Evolutionary conservation across 2,113 vertebrate genomes (phyloP), one percentile per base, ranked within the genome.

Genomic region (Hemibagrus wyckioides): DNA sequence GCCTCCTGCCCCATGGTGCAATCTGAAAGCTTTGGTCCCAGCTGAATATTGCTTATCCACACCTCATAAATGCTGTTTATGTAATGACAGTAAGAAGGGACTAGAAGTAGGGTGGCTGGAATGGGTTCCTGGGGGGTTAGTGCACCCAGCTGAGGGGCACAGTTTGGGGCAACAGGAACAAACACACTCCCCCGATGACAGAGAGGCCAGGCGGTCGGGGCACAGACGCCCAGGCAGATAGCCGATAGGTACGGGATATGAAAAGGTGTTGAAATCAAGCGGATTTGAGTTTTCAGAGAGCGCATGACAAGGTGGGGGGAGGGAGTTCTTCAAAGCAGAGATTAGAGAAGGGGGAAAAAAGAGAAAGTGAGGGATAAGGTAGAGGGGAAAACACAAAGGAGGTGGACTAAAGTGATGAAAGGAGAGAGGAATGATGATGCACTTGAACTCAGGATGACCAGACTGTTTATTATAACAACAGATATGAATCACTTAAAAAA

Each of bases 201-300:
- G 94, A 93, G 87, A 79, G 48, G 71, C 80, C 82, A 57, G 73
- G 83, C 41, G 13, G 61, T 59, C 82, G 87, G 79, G 75, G 83
- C 89, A 75, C 80, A 39, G 28, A 52, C 5, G 25, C 23, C 56
- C 15, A 11, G 30, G 89, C 84, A 92, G 92, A 92, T 80, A 89
- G 87, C 82, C 86, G 67, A 77, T 54, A 73, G 77, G 86, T 69
- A 82, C 86, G 84, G 84, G 86, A 91, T 92, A 92, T 94, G 93
- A 93, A 92, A 91, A 93, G 90, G 94, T 94, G 93, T 92, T 94
- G 93, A 96, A 94, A 95, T 76, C 25, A 54, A 92, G 80, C 79
- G n/a, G 90, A 92, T 92, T 90, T 91, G 33, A 77, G 52, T 91
- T 93, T 93, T 92, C 84, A 91, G 80, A 83, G 87, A 84, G 65